phyloP scores from a whole-genome alignment of 1,140 invertebrate species.

The Heliothis virescens region DNA sequence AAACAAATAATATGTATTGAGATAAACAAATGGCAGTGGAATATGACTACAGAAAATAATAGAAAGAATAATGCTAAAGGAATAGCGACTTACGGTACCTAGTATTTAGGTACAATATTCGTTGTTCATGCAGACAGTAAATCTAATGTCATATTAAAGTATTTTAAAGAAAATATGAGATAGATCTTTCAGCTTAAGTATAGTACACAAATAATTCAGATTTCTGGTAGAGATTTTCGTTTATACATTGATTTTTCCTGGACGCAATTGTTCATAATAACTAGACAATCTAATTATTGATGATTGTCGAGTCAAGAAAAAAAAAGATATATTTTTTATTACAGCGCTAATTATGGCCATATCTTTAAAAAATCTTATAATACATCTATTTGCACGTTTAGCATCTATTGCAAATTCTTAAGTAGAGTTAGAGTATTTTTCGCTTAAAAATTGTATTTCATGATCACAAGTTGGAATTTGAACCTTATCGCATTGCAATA shows the following conservation, averaged over 20 bases:
- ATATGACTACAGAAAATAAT: conserved; percentile 1
- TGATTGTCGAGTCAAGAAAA: neutral
- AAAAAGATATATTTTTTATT: neutral
- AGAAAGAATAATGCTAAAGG: neutral
- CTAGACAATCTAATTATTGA: neutral
- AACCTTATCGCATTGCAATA: neutral
- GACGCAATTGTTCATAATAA: neutral
- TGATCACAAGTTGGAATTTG: neutral
- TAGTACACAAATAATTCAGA: conserved; percentile 16
- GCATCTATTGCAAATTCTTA: neutral
- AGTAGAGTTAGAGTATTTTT: conserved; percentile 25
- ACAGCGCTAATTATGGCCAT: conserved; percentile 14
- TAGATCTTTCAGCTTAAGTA: conserved; percentile 10
- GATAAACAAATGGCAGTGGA: conserved; percentile 13
- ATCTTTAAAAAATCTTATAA: neutral
- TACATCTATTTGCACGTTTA: neutral
- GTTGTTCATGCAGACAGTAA: neutral
- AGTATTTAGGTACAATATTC: neutral
- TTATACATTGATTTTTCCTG: neutral
- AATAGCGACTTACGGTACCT: neutral
- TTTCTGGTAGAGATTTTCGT: conserved; percentile 36
- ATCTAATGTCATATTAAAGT: conserved; percentile 9
- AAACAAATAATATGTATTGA: neutral
- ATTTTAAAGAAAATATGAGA: neutral
- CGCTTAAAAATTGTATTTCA: conserved; percentile 8